Percentiles rank a stretch among this genome's conserved stretches.
phyloP scores from a whole-genome alignment of 2,113 vertebrate species.

The Atrichornis clamosus region DNA sequence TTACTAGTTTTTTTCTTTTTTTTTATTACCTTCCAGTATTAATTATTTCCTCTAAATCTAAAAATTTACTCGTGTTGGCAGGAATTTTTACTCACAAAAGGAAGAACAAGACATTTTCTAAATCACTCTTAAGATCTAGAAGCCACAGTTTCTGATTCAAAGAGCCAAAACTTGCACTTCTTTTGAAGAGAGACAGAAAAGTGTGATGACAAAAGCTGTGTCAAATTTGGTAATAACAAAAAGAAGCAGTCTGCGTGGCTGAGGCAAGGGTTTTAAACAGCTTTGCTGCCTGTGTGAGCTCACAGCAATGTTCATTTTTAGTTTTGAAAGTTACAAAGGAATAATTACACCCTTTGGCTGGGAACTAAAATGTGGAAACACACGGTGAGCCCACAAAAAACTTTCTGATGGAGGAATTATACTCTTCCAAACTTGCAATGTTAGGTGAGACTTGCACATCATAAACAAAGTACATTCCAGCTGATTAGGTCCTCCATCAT shows the following conservation, averaged over 20 bases:
- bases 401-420: neutral
- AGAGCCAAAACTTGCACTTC: neutral
- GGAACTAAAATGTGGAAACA: neutral
- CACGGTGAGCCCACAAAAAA: neutral
- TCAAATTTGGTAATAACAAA: neutral
- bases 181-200: slow-evolving; percentile 18
- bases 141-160: neutral
- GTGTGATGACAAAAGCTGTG: neutral
- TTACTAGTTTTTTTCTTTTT: neutral
- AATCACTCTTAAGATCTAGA: neutral
- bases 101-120: neutral
- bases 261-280: neutral
- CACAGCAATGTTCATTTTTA: neutral
- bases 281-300: neutral
- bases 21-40: neutral
- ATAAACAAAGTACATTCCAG: neutral
- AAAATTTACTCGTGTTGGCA: neutral
- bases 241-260: neutral
- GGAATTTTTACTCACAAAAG: neutral
- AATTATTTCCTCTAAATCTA: neutral
- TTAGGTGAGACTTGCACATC: neutral
- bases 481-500: neutral
- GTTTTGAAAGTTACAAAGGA: neutral
- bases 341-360: neutral
- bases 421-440: neutral